phyloP scores from a whole-genome alignment of 2,113 vertebrate species.

The Megaleporinus macrocephalus region DNA sequence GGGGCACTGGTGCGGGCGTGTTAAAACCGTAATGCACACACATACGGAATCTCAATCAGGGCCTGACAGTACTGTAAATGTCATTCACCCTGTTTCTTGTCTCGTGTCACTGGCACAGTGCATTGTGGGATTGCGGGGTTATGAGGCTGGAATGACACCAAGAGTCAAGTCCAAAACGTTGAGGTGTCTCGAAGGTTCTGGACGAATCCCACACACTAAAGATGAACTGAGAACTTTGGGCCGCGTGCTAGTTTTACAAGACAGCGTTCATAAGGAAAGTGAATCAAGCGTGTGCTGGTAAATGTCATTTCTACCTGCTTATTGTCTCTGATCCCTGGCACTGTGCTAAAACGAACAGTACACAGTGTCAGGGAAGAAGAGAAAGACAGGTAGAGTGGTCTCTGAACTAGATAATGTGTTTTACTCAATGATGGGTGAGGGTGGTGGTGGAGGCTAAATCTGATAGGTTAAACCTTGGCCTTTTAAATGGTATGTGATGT shows the following conservation, averaged over 20 bases:
- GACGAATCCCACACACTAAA: slow-evolving; percentile 5
- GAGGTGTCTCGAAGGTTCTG: slow-evolving; percentile 37
- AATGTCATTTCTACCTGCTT: slow-evolving; percentile 42
- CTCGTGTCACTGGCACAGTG: slow-evolving; percentile 31
- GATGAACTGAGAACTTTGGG: slow-evolving; percentile 38
- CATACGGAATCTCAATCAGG: slow-evolving; percentile 52
- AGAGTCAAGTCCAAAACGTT: slow-evolving; percentile 23
- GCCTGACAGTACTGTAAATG: slow-evolving; percentile 44
- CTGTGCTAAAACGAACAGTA: slow-evolving; percentile 34
- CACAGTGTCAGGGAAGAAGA: slow-evolving; percentile 14
- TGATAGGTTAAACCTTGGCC: too few species aligned
- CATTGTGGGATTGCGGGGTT: slow-evolving; percentile 13
- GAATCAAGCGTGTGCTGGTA: slow-evolving; percentile 41
- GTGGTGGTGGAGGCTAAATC: too few species aligned
- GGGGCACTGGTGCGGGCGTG: slow-evolving; percentile 15
- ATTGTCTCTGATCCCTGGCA: slow-evolving; percentile 36
- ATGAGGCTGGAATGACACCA: slow-evolving; percentile 49
- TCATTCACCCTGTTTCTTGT: slow-evolving; percentile 37
- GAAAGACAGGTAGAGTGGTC: not conserved
- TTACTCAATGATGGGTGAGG: too few species aligned
- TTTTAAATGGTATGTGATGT: too few species aligned
- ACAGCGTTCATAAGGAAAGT: slow-evolving; percentile 43
- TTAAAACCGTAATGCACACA: slow-evolving; percentile 16
- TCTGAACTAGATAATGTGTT: too few species aligned
- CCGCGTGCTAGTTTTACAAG: slow-evolving; percentile 36